These are phyloP conservation scores for Megalops cyprinoides DNA, from an alignment of 2,797 vertebrate species.

Conservation along the genomic window DNA sequence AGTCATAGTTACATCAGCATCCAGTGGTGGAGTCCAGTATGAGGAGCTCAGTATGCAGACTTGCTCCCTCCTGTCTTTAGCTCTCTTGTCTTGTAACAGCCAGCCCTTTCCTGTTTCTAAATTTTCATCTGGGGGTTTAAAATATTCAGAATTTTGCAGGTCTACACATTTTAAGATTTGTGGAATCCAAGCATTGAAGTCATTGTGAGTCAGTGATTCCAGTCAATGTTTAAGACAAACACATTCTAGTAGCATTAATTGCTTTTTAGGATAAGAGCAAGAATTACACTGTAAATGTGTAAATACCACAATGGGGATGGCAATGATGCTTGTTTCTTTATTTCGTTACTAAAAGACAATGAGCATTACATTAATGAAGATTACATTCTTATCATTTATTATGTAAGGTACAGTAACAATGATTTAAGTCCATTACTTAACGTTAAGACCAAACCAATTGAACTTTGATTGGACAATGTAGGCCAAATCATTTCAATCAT, in stretches of 20 bases:
- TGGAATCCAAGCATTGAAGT: constrained; percentile 61
- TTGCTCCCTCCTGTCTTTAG: neutral
- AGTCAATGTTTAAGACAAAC: constrained; percentile 61
- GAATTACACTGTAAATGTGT: neutral
- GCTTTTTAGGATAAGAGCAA: constrained; percentile 21
- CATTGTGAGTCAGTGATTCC: constrained; percentile 73
- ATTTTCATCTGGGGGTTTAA: constrained; percentile 61
- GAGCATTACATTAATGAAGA: no score
- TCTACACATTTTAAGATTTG: constrained; percentile 56
- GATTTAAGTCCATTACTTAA: no score
- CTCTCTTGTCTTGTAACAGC: constrained; percentile 45
- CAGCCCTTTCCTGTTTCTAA: constrained; percentile 44
- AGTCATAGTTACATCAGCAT: neutral
- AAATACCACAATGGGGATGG: neutral
- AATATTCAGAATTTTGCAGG: constrained; percentile 72
- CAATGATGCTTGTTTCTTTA: neutral
- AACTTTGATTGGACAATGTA: no score
- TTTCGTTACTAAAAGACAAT: neutral
- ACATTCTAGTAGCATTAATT: constrained; percentile 47
- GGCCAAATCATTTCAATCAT: no score
- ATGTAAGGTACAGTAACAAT: no score
- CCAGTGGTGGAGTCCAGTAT: neutral
- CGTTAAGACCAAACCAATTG: no score
- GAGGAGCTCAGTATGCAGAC: neutral
- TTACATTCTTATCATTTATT: no score